Evolutionary conservation across 2,888 invertebrate species (phyloP).

Genomic region (Glyphotaelius pellucidus): DNA sequence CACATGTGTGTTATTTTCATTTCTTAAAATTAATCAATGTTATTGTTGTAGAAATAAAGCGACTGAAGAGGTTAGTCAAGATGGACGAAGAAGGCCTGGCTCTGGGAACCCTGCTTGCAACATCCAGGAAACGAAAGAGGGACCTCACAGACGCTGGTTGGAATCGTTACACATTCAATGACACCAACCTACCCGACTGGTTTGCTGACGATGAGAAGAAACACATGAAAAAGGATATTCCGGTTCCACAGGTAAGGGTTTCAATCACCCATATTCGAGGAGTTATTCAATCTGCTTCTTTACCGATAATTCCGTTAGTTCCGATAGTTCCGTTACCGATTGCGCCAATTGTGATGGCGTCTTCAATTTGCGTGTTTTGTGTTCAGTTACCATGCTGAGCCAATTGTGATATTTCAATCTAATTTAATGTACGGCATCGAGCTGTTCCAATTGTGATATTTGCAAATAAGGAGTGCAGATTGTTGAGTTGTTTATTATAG

Average conservation of each 20-base stretch:
- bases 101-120: constrained; percentile 92
- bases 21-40: not conserved
- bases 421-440: no score
- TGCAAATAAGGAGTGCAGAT: no score
- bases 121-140: constrained; percentile 92
- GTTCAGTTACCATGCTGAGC: no score
- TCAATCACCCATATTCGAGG: not conserved
- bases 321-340: no score
- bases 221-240: constrained; percentile 89
- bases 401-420: no score
- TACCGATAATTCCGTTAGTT: no score
- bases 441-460: no score
- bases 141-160: constrained; percentile 94
- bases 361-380: no score
- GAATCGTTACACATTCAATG: constrained; percentile 96
- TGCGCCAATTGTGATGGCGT: no score
- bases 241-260: constrained; percentile 85
- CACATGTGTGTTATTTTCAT: not conserved
- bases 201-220: constrained; percentile 95
- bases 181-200: constrained; percentile 96
- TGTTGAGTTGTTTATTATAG: no score
- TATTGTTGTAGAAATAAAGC: constrained; percentile 72
- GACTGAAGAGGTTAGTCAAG: constrained; percentile 80
- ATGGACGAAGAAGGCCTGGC: constrained; percentile 93
- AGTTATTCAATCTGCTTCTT: no score